These are phyloP conservation scores for Rallus limicola DNA, from an alignment of 2,113 vertebrate species.

Conservation along the genomic window DNA sequence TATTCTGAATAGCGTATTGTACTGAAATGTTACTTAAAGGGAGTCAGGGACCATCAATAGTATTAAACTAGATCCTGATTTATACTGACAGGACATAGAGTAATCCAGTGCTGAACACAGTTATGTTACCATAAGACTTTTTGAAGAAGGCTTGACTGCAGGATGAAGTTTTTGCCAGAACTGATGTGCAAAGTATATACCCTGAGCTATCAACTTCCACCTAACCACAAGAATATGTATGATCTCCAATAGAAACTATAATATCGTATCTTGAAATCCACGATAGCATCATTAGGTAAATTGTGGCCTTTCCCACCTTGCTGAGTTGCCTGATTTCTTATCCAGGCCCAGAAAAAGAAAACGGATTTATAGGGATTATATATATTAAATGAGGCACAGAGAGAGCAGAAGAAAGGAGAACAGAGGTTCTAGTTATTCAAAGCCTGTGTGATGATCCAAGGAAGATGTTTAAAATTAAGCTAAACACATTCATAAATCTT, in stretches of 20 bases:
- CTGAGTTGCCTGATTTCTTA: neutral
- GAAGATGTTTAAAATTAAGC: neutral
- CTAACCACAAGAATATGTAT: neutral
- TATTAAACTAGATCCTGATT: constrained; percentile 38
- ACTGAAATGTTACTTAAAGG: neutral
- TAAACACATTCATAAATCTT: neutral
- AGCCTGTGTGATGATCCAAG: neutral
- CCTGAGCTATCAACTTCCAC: neutral
- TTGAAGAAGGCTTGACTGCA: neutral
- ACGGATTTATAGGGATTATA: neutral
- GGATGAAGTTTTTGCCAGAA: neutral
- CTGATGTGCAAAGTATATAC: neutral
- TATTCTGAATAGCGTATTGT: constrained; percentile 10
- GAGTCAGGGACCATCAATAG: constrained; percentile 16
- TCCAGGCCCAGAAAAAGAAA: neutral
- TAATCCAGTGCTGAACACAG: neutral
- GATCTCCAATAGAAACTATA: neutral
- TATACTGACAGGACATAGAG: neutral
- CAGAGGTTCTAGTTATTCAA: neutral
- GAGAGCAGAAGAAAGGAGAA: neutral
- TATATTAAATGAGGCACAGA: neutral
- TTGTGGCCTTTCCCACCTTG: neutral
- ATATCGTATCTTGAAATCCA: neutral
- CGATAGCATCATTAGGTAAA: neutral
- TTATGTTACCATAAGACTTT: neutral